Evolutionary conservation across 1,140 invertebrate genomes (phyloP).

Genomic region (Charaxes varanes): DNA sequence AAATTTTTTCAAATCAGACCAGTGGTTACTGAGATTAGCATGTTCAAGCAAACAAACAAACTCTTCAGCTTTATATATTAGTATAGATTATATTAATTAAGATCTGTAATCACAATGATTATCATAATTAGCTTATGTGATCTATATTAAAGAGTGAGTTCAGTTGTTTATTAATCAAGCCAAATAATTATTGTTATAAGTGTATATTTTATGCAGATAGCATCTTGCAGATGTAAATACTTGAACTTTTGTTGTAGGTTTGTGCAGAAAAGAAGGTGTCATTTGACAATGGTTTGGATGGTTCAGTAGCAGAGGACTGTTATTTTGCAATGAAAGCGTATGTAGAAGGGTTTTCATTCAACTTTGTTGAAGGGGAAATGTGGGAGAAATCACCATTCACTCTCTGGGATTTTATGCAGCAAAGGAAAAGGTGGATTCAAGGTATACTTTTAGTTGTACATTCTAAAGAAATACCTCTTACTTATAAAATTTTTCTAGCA

Average conservation of each 20-base stretch:
- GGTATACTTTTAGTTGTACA: conserved; percentile 96
- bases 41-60: too few relatives aligned
- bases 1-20: too few relatives aligned
- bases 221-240: neutral
- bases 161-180: too few relatives aligned
- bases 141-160: too few relatives aligned
- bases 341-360: conserved; percentile 89
- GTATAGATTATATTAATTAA: too few relatives aligned
- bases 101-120: too few relatives aligned
- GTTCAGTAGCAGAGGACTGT: conserved; percentile 98
- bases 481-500: conserved; percentile 88
- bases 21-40: too few relatives aligned
- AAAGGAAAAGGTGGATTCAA: conserved; percentile 97
- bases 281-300: conserved; percentile 96
- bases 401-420: conserved; percentile 94
- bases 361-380: conserved; percentile 97
- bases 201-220: neutral
- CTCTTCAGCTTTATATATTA: too few relatives aligned
- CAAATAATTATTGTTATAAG: too few relatives aligned
- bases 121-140: too few relatives aligned
- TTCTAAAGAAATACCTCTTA: conserved; percentile 87
- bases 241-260: conserved; percentile 77
- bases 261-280: conserved; percentile 92
- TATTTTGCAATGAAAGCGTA: conserved; percentile 97
- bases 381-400: conserved; percentile 98